Percentiles rank a stretch among this genome's conserved stretches.
These are phyloP conservation scores for Chanos chanos DNA, from an alignment of 2,797 vertebrate species.

Conservation along the genomic window DNA sequence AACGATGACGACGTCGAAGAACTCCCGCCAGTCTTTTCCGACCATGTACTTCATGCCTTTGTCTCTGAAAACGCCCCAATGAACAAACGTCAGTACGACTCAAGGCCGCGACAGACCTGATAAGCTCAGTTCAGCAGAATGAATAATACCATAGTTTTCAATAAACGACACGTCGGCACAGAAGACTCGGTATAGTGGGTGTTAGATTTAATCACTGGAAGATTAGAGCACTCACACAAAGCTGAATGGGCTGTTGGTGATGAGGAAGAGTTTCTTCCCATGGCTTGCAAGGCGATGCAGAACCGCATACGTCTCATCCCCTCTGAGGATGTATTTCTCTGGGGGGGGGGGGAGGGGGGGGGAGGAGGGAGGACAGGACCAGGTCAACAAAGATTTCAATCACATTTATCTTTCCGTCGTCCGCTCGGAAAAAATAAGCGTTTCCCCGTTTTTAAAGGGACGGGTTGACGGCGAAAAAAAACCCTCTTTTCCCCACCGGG, in stretches of 20 bases:
- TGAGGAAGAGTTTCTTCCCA: slow-evolving; percentile 83
- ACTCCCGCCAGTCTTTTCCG: slow-evolving; percentile 81
- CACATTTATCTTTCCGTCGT: too few species aligned
- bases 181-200: too few species aligned
- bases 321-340: slow-evolving; percentile 80
- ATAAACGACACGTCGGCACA: not conserved
- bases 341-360: not conserved
- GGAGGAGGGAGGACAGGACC: not conserved
- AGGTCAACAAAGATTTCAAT: not conserved
- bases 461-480: too few species aligned
- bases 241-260: slow-evolving; percentile 82
- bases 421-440: not conserved
- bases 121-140: too few species aligned
- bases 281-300: slow-evolving; percentile 68
- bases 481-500: too few species aligned
- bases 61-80: slow-evolving; percentile 60
- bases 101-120: too few species aligned
- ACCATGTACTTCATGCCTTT: slow-evolving; percentile 86
- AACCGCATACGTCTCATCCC: slow-evolving; percentile 79
- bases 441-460: too few species aligned
- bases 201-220: too few species aligned
- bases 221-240: slow-evolving; percentile 78
- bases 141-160: not conserved
- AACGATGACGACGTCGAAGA: slow-evolving; percentile 82
- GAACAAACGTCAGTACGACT: too few species aligned